Evolutionary conservation across 2,888 invertebrate species (phyloP), one percentile per base, ranked within the genome.

Genomic region (Chrysolina oricalcia): DNA sequence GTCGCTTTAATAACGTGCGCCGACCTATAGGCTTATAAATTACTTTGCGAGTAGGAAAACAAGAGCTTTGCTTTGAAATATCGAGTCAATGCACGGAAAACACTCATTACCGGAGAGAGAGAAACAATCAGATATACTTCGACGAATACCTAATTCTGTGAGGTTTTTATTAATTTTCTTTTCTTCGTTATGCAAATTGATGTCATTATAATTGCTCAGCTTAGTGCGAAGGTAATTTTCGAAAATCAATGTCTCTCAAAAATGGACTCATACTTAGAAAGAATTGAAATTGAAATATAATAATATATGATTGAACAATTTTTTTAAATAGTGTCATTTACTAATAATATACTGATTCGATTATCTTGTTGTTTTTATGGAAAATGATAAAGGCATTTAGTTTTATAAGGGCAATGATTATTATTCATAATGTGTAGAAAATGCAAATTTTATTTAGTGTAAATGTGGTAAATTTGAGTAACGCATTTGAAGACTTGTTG

Each of bases 1-100:
- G 46, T 15, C 46, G 4, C 15, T 15, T n/a, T n/a, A 2, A 46
- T n/a, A 1, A 40, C 19, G 43, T 41, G 35, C 40, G 35, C 40
- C 6, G 15, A 41, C 9, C 17, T 64, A 43, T 64, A 19, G 19
- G 64, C 43, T 64, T 72, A 59, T 59, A 72, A 72, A 72, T 72
- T 67, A 67, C 66, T 35, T 19, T 10, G 27, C 27, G 41, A 65
- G 53, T 65, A 71, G 50, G 19, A 65, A 66, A 41, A 66, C 41
- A 53, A n/a, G 66, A 43, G 27, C 72, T 46, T 41, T 50, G 17
- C 19, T 43, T 66, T 56, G 50, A 72, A 72, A 72, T 72, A 77
- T 74, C 67, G 77, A 77, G 74, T 70, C 65, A 40, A 66, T 71
- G 70, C 77, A 77, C 77, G 77, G 71, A 74, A 77, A 77, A 70